Conservation (phyloP, 2,113 vertebrate genomes). For the Geococcyx californianus region DNA sequence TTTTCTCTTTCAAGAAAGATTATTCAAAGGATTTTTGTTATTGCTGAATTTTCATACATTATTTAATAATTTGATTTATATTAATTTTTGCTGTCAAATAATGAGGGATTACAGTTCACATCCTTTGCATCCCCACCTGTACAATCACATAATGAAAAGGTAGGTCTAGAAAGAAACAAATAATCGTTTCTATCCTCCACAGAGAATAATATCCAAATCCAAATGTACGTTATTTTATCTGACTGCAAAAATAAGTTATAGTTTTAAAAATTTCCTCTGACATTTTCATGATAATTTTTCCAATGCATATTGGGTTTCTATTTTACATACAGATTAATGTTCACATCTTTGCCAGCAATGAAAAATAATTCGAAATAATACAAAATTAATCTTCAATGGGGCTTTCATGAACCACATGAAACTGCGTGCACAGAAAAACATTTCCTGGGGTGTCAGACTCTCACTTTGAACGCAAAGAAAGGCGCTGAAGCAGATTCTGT, state of each 20-base stretch:
- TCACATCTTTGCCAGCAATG: not conserved
- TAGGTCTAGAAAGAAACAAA: not conserved
- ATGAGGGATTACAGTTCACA: not conserved
- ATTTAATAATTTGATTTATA: not conserved
- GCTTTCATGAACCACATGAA: slow-evolving; percentile 35
- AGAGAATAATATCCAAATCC: not conserved
- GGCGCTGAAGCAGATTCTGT: not conserved
- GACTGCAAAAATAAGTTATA: not conserved
- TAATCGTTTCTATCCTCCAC: not conserved
- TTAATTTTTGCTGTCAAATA: not conserved
- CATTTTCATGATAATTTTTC: not conserved
- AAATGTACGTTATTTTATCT: not conserved
- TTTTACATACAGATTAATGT: not conserved
- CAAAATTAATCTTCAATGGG: slow-evolving; percentile 19
- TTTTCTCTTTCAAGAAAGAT: not conserved
- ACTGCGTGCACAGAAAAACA: not conserved
- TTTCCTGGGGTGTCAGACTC: not conserved
- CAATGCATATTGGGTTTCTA: not conserved
- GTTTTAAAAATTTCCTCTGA: not conserved
- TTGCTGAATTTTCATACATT: not conserved
- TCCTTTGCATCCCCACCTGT: not conserved
- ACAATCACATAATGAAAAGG: not conserved
- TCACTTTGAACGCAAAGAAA: not conserved
- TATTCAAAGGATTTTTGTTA: not conserved
- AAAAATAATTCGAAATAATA: slow-evolving; percentile 44